A percentile compares a stretch with the other conserved stretches of the same genome.
Evolutionary conservation across 2,888 invertebrate genomes (phyloP).

Genomic region (Trachelus iudaicus): DNA sequence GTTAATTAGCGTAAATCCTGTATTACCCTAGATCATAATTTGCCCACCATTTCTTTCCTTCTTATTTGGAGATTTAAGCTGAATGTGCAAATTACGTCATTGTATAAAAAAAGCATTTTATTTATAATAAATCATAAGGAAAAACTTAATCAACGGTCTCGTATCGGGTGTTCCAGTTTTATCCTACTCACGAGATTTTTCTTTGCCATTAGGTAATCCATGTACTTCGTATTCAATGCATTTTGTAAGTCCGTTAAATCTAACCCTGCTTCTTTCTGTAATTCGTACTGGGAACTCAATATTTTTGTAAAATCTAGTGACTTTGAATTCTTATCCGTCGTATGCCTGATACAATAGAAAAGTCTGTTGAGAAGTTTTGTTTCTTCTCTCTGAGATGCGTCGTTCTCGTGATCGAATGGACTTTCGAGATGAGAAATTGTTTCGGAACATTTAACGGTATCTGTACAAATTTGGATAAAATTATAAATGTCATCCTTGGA

Average conservation of each 20-base stretch:
- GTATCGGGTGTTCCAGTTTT: neutral
- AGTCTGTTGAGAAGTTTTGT: conserved; percentile 48
- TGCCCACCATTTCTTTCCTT: conserved; percentile 16
- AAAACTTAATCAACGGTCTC: neutral
- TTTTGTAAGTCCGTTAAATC: conserved; percentile 29
- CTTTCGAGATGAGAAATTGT: conserved; percentile 53
- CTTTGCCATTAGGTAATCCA: conserved; percentile 43
- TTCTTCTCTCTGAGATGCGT: conserved; percentile 68
- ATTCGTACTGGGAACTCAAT: conserved; percentile 26
- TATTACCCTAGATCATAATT: conserved; percentile 15
- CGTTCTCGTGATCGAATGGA: conserved; percentile 69
- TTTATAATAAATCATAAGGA: conserved; percentile 22
- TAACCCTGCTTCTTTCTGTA: conserved; percentile 30
- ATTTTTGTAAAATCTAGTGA: conserved; percentile 3
- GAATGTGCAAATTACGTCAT: conserved; percentile 23
- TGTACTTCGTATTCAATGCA: conserved; percentile 36
- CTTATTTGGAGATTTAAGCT: conserved; percentile 19
- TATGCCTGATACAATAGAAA: conserved; percentile 23
- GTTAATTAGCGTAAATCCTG: conserved; percentile 19
- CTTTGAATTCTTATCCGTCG: neutral
- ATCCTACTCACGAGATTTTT: conserved; percentile 25
- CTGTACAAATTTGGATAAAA: conserved; percentile 3
- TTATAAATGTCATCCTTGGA: conserved; percentile 2
- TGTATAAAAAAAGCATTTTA: conserved; percentile 23
- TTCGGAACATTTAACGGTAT: conserved; percentile 11